Evolutionary conservation across 2,113 vertebrate species (phyloP).

Genomic region (Pantherophis guttatus): DNA sequence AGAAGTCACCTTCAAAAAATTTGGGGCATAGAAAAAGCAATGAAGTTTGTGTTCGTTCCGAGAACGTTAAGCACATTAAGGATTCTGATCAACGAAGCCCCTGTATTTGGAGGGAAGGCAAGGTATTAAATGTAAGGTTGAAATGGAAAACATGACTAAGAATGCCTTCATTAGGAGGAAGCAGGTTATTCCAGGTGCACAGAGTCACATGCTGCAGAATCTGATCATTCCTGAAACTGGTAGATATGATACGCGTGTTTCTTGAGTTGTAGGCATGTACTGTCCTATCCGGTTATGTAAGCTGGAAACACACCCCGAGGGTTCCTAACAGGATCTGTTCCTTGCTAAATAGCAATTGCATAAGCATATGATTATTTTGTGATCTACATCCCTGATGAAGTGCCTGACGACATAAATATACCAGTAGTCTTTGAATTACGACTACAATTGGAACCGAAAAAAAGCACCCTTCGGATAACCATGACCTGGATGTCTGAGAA

Average conservation of each 20-base stretch:
- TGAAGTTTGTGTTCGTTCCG: not conserved
- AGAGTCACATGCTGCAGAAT: slow-evolving; percentile 10
- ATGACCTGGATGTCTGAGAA: no score
- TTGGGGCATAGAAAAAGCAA: no score
- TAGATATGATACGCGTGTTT: not conserved
- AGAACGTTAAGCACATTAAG: not conserved
- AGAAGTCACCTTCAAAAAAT: not conserved
- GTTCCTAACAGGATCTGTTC: not conserved
- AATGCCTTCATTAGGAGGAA: not conserved
- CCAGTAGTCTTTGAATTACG: no score
- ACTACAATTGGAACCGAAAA: no score
- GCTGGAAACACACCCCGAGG: slow-evolving; percentile 16
- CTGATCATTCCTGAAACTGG: no score
- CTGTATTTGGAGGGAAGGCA: not conserved
- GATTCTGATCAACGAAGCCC: not conserved
- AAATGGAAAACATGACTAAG: not conserved
- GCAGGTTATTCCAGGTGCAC: not conserved
- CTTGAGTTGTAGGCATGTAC: fast-evolving
- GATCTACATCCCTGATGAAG: not conserved
- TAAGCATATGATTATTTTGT: not conserved
- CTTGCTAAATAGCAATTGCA: not conserved
- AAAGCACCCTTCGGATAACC: no score
- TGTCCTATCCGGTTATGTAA: not conserved
- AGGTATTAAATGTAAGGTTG: not conserved
- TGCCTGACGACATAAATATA: not conserved